Evolutionary conservation across 2,113 vertebrate genomes (phyloP).

Genomic region (Phylloscopus whistleri): DNA sequence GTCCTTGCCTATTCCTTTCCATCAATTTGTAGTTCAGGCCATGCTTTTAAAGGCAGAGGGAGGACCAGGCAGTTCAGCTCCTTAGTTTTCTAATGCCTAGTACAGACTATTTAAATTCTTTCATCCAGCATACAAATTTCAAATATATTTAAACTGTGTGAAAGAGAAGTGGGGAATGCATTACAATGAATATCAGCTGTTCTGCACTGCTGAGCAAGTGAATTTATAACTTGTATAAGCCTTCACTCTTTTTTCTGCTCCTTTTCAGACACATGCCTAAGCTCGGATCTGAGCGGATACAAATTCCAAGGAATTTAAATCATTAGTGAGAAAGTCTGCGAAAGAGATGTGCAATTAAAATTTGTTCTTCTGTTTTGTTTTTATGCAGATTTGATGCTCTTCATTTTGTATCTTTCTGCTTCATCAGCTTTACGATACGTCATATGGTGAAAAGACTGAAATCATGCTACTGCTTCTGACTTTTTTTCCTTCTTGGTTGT

Average conservation of each 20-base stretch:
- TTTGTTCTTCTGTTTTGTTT: neutral
- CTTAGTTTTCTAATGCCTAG: neutral
- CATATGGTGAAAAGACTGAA: neutral
- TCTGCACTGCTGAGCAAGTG: neutral
- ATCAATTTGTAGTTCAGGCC: neutral
- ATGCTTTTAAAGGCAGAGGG: neutral
- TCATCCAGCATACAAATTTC: neutral
- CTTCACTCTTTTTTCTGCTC: neutral
- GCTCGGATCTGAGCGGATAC: neutral
- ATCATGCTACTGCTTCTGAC: neutral
- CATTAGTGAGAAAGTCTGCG: neutral
- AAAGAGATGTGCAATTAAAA: constrained; percentile 16
- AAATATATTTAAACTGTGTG: neutral
- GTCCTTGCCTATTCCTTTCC: neutral
- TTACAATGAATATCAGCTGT: neutral
- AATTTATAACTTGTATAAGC: neutral
- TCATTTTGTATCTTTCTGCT: neutral
- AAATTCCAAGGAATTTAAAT: neutral
- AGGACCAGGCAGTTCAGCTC: neutral
- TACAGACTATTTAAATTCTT: neutral
- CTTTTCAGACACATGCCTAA: neutral
- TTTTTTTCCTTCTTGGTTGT: neutral
- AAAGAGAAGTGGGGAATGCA: neutral
- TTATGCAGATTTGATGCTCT: neutral
- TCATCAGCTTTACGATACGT: neutral